A percentile compares a stretch with the other conserved stretches of the same genome.
phyloP scores from a whole-genome alignment of 1,140 invertebrate species.

The Bombyx mandarina region DNA sequence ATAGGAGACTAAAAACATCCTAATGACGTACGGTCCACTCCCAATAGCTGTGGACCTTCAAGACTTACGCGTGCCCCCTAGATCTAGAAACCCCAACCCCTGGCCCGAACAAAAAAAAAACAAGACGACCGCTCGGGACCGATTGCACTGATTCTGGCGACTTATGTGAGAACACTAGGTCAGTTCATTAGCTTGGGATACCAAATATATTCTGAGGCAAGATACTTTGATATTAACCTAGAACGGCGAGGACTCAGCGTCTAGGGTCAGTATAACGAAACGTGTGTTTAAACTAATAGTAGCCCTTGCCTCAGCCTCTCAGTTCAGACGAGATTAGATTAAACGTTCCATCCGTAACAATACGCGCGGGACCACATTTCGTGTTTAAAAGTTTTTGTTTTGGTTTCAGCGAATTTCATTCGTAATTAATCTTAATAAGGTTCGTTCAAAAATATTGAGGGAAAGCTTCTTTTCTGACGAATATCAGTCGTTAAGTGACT shows the following conservation, averaged over 20 bases:
- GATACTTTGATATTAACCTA: no score
- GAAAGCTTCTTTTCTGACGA: no score
- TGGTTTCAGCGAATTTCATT: neutral
- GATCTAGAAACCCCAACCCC: no score
- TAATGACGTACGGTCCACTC: no score
- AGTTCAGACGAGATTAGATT: conserved; percentile 30
- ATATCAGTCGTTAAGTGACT: no score
- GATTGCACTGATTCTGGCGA: neutral
- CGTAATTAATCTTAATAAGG: no score
- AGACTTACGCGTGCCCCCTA: no score
- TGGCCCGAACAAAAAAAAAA: no score
- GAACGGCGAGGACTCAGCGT: neutral
- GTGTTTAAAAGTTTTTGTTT: conserved; percentile 7
- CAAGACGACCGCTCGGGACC: neutral
- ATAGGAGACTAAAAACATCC: no score
- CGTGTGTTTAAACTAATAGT: conserved; percentile 13
- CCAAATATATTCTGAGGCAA: neutral
- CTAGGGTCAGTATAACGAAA: neutral
- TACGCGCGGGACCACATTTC: neutral
- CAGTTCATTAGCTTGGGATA: neutral
- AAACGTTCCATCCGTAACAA: conserved; percentile 12
- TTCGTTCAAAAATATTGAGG: no score
- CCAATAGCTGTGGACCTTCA: no score
- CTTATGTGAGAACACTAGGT: neutral
- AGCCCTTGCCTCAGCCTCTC: conserved; percentile 20